Evolutionary conservation across 2,797 vertebrate species (phyloP).

Genomic region (Chrysolophus pictus): DNA sequence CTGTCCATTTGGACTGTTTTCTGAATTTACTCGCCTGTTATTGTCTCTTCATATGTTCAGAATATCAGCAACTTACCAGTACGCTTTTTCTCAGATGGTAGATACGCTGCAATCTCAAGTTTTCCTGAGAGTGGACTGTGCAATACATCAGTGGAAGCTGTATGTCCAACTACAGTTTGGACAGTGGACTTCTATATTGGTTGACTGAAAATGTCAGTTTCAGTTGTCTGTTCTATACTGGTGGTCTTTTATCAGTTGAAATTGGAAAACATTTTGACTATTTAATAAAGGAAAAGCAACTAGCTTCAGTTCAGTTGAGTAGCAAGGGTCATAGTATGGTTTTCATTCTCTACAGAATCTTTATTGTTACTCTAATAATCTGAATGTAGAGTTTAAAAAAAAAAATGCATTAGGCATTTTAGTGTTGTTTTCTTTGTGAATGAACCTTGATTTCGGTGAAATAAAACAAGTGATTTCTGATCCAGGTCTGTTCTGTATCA

Average conservation of each 20-base stretch:
- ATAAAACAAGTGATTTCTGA: neutral
- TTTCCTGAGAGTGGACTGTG: neutral
- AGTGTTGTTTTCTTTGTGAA: neutral
- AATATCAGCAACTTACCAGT: neutral
- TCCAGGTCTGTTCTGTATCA: neutral
- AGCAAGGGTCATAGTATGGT: neutral
- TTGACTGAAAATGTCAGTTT: neutral
- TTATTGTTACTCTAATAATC: neutral
- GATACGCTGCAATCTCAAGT: neutral
- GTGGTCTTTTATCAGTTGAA: neutral
- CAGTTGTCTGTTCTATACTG: neutral
- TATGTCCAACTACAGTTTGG: neutral
- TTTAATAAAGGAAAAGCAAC: neutral
- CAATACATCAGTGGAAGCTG: neutral
- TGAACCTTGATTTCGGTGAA: neutral
- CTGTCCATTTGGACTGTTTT: neutral
- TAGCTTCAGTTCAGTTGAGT: neutral
- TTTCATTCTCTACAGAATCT: neutral
- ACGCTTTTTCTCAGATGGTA: neutral
- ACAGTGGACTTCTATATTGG: neutral
- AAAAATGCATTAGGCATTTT: neutral
- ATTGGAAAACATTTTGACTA: neutral
- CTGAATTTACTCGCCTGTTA: neutral
- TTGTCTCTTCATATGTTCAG: neutral
- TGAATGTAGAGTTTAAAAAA: neutral